Base-by-base conservation (phyloP, 2,888 invertebrate genomes). In the Polietes domitor region DNA sequence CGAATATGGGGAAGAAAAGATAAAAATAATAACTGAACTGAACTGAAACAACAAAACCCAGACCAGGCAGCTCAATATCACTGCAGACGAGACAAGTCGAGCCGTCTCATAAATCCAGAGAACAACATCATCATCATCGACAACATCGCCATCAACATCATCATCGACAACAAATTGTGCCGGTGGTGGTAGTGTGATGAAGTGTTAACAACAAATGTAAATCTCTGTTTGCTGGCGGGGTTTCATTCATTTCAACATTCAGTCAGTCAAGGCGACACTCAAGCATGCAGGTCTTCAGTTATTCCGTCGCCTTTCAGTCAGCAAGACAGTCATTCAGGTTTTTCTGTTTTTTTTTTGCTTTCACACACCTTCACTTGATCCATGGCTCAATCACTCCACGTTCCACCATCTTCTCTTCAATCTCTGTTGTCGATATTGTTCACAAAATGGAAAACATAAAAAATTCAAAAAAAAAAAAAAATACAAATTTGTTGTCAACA, bases 11-110 rank as follows among this genome's bases (percentile, higher is more conserved):
- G 71, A 28, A 9, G 28, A n/a, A 32, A 32, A 63, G 9, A 37
- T 17, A 63, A 61, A 4, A 24, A 61, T 12, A 0, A 0, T 28
- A 61, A 28, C 2, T n/a, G 28, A 61, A 24, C n/a, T n/a, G 9
- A 5, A n/a, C 15, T 7, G n/a, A 47, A n/a, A 15, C n/a, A 2
- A 61, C 10, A 26, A 6, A 0, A 17, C 32, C 9, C 32, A 32
- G 68, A 58, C 19, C 63, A 82, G 77, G 75, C 71, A 72, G 63
- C 75, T 82, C 63, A 75, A 72, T 75, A 82, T 68, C 61, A 82
- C 61, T 9, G 41, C 32, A 81, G 63, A 2, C 47, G n/a, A n/a
- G n/a, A n/a, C n/a, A n/a, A n/a, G n/a, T n/a, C n/a, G n/a, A n/a
- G 47, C 6, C 6, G 47, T 10, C 32, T 73, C 77, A 70, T 74